Evolutionary conservation across 2,888 invertebrate species (phyloP), one percentile per base, ranked within the genome.

Genomic region (Leucoma salicis): DNA sequence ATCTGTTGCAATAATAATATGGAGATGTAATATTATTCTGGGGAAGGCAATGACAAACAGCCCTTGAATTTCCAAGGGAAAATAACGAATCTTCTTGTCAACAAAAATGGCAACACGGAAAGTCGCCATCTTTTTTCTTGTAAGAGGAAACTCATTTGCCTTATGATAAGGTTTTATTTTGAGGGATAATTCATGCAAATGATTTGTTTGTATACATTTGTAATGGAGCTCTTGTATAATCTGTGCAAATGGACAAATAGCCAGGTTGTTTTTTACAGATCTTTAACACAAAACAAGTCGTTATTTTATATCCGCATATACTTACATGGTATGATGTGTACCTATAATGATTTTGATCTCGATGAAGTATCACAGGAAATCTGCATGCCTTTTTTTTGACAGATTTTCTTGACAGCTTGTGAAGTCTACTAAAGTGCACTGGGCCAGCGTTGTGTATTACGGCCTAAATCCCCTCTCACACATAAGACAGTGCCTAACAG

Each of bases 21-120:
- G 70, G 53, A 68, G 64, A 72, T 67, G 57, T 63, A 60, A 65
- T 61, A 63, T 49, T 59, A 55, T 63, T 63, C 57, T 55, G 49
- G 53, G 63, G 62, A 58, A 64, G 66, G 55, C 67, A 69, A 78
- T 76, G 77, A 76, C 70, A 74, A 75, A 77, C 71, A 68, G 62
- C 63, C 62, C 18, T 27, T 41, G 56, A 52, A 61, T 55, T 64
- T 59, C 56, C 57, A 51, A 58, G 62, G 62, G 56, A 65, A 76
- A 76, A 83, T 21, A 3, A 79, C 77, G 78, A 81, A 83, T 79
- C 78, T 71, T 64, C 68, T 67, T 75, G 81, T 74, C 79, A 71
- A 75, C 74, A 70, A 68, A 71, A 78, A 77, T 76, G 71, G 60
- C 69, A 65, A 41, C 18, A 39, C 50, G 64, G 66, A 63, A 57